phyloP scores from a whole-genome alignment of 2,797 vertebrate genomes.

The Rhinogobio ventralis region DNA sequence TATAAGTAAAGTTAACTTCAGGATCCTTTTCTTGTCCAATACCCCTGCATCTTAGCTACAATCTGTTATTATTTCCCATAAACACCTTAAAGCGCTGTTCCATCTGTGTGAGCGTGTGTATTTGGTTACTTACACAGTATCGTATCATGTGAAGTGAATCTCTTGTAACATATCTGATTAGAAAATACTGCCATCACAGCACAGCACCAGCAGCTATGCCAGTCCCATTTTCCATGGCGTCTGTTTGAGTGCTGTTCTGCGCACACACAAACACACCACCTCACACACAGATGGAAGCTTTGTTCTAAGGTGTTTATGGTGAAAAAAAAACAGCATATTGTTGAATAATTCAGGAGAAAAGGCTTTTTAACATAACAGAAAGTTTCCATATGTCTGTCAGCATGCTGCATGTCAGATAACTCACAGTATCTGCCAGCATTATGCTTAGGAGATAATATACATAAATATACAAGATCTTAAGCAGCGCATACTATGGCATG shows the following conservation, averaged over 20 bases:
- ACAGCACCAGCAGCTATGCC: conserved; percentile 25
- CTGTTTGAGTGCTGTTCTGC: not conserved
- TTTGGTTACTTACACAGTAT: conserved; percentile 30
- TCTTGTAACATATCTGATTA: conserved; percentile 28
- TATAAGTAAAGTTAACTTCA: not conserved
- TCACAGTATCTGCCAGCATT: conserved; percentile 10
- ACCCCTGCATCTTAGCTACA: not conserved
- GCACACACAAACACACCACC: conserved; percentile 53
- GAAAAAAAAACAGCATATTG: not conserved
- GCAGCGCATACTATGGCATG: not conserved
- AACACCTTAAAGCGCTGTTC: conserved; percentile 24
- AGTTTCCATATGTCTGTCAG: conserved; percentile 41
- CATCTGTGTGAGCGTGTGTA: conserved; percentile 32
- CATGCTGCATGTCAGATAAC: conserved; percentile 19
- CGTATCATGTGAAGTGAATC: conserved; percentile 21
- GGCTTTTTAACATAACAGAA: conserved; percentile 30
- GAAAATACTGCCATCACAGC: conserved; percentile 23
- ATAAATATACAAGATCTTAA: not conserved
- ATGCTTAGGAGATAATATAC: conserved; percentile 1
- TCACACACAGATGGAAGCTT: conserved; percentile 38
- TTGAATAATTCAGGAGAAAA: conserved; percentile 34
- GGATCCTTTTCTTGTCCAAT: not conserved
- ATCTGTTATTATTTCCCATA: conserved; percentile 28
- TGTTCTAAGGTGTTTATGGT: conserved; percentile 31
- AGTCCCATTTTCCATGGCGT: conserved; percentile 1